phyloP scores from a whole-genome alignment of 2,113 vertebrate genomes.

The Progne subis region DNA sequence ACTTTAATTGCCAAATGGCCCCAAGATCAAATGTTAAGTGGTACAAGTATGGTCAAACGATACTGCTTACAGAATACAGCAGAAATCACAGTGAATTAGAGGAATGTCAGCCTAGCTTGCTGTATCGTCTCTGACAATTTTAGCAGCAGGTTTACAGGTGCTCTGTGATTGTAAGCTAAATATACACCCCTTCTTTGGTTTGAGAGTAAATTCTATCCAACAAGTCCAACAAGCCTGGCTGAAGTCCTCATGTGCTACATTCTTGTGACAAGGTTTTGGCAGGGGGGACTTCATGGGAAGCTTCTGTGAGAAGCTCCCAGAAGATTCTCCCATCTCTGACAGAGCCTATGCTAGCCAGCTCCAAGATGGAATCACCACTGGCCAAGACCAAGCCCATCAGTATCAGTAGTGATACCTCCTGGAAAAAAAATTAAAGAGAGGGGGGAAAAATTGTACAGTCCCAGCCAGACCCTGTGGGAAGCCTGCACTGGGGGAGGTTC shows the following conservation, averaged over 20 bases:
- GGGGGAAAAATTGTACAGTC: fast-evolving
- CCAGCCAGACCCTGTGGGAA: neutral
- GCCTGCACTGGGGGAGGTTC: neutral
- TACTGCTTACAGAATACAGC: neutral
- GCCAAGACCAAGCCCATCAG: no score
- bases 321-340: neutral
- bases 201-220: neutral
- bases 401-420: neutral
- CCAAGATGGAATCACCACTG: fast-evolving
- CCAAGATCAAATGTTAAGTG: neutral
- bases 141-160: neutral
- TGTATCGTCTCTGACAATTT: neutral
- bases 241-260: neutral
- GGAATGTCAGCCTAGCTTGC: neutral
- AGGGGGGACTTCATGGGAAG: fast-evolving
- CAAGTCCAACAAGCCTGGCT: neutral
- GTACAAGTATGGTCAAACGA: neutral
- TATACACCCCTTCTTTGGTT: neutral
- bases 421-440: neutral
- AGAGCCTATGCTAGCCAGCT: neutral
- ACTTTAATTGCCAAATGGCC: neutral
- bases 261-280: neutral
- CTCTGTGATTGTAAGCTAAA: neutral
- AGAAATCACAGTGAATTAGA: neutral
- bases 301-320: neutral